A percentile compares a stretch with the other conserved stretches of the same genome.
phyloP scores from a whole-genome alignment of 2,888 invertebrate species.

The Protophormia terraenovae region DNA sequence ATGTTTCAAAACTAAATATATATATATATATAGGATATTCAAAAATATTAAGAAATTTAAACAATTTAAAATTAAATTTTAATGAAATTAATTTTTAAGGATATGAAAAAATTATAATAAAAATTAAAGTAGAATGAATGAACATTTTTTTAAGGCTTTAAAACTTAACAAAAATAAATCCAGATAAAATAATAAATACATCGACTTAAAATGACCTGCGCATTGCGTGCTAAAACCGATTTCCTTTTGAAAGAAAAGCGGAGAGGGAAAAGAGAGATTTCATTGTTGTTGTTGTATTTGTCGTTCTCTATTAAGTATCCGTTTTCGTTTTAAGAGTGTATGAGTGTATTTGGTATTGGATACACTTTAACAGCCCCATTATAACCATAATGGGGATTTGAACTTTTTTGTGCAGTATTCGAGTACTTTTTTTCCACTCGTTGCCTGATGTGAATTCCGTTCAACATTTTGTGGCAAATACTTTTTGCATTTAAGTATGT shows the following conservation, averaged over 20 bases:
- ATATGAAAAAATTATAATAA: no score
- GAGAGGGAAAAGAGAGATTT: background rate
- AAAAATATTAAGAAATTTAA: no score
- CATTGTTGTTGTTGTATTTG: background rate
- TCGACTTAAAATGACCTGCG: conserved; percentile 49
- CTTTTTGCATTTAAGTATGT: background rate
- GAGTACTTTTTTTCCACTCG: conserved; percentile 25
- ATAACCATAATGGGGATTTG: conserved; percentile 77
- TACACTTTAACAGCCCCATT: conserved; percentile 71
- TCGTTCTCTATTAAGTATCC: conserved; percentile 14
- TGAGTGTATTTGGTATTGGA: conserved; percentile 40
- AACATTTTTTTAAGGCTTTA: conserved; percentile 4
- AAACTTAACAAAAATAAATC: background rate
- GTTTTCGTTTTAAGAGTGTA: conserved; percentile 20
- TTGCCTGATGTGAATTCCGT: conserved; percentile 55
- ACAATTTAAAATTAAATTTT: no score
- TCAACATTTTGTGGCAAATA: conserved; percentile 58
- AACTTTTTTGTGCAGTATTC: conserved; percentile 30
- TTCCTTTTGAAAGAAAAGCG: conserved; percentile 12
- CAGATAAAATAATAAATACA: conserved; percentile 7
- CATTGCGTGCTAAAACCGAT: conserved; percentile 32
- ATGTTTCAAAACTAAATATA: no score
- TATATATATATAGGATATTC: no score
- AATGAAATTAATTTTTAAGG: no score
- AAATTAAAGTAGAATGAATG: no score